Conservation (phyloP, 2,113 vertebrate genomes). For the Engystomops pustulosus region DNA sequence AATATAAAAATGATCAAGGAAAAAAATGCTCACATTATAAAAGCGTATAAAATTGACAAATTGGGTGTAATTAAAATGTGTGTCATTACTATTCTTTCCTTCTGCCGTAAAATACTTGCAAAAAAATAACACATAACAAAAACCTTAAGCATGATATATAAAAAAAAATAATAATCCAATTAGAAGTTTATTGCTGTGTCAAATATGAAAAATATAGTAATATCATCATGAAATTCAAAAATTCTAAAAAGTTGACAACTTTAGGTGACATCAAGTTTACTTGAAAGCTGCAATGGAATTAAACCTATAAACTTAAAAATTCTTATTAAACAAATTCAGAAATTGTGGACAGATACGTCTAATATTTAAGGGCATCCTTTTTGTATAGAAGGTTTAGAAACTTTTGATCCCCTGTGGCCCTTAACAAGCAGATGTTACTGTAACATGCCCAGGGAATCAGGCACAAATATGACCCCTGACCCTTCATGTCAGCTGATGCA, state of each 20-base stretch:
- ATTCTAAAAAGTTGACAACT: background rate
- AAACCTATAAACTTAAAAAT: no score
- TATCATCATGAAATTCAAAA: background rate
- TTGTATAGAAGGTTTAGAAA: conserved; percentile 79
- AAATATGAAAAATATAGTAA: background rate
- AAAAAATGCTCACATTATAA: conserved; percentile 42
- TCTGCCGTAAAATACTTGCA: conserved; percentile 7
- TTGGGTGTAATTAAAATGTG: conserved; percentile 40
- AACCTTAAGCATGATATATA: background rate
- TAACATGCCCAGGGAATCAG: conserved; percentile 89
- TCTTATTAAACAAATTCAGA: no score
- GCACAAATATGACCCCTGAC: conserved; percentile 92
- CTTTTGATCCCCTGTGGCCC: conserved; percentile 79
- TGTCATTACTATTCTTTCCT: conserved; percentile 6
- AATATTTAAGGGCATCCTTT: conserved; percentile 72
- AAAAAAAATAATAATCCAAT: background rate
- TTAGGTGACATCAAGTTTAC: background rate
- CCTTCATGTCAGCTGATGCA: conserved; percentile 90
- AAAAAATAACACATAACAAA: background rate
- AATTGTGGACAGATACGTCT: no score
- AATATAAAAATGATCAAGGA: conserved; percentile 49
- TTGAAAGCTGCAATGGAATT: no score
- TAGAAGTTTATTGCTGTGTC: background rate
- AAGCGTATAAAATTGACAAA: conserved; percentile 38
- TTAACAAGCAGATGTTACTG: conserved; percentile 98